Evolutionary conservation across 2,888 invertebrate species (phyloP).

Genomic region (Lathronympha strigana): DNA sequence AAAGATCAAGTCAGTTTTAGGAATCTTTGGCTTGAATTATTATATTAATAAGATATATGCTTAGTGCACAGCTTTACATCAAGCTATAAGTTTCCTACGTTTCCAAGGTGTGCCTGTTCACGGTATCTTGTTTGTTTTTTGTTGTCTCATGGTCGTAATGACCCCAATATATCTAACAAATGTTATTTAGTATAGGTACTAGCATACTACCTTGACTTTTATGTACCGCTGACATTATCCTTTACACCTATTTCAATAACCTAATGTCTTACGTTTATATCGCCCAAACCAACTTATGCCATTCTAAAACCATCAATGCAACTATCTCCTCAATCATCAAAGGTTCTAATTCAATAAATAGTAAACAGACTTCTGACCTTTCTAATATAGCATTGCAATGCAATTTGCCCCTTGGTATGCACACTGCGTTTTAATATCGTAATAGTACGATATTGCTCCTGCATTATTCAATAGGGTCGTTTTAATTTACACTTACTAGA

Average conservation of each 20-base stretch:
- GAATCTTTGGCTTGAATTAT: no score
- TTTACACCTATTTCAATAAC: background rate
- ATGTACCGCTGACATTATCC: slow-evolving; percentile 19
- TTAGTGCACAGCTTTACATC: background rate
- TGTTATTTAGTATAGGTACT: background rate
- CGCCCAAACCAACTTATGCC: background rate
- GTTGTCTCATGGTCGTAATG: background rate
- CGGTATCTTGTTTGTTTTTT: background rate
- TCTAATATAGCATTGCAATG: slow-evolving; percentile 24
- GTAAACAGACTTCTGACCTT: slow-evolving; percentile 13
- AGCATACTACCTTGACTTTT: slow-evolving; percentile 23
- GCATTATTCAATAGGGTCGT: slow-evolving; percentile 32
- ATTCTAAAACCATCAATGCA: slow-evolving; percentile 2
- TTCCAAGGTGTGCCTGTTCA: no score
- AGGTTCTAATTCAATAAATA: slow-evolving; percentile 4
- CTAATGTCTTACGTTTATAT: slow-evolving; percentile 3
- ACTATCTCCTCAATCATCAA: slow-evolving; percentile 5
- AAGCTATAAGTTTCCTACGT: background rate
- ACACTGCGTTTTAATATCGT: slow-evolving; percentile 40
- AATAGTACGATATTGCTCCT: slow-evolving; percentile 30
- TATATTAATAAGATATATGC: no score
- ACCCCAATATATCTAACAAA: background rate
- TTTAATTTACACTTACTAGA: slow-evolving; percentile 32
- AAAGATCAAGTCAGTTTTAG: slow-evolving; percentile 7
- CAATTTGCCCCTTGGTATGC: slow-evolving; percentile 31